Evolutionary conservation across 2,113 vertebrate genomes (phyloP), one percentile per base, ranked within the genome.

Genomic region (Odocoileus virginianus): DNA sequence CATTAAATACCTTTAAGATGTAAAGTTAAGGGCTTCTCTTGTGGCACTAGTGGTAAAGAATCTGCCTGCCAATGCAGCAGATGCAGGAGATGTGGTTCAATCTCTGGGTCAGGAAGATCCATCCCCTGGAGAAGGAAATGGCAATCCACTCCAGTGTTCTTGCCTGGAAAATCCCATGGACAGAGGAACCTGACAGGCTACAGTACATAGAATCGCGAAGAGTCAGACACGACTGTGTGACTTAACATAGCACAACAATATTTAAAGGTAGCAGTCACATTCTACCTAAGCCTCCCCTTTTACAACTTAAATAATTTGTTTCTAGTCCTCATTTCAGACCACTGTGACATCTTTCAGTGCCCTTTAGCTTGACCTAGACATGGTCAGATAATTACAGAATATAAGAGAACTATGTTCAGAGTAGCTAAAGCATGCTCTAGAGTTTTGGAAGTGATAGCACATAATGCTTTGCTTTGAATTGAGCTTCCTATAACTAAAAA

Each of bases 141-240:
- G 71, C 36, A 76, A 27, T 27, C 71, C 21, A 43, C 21, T 76
- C 71, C 71, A 76, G 71, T 25, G 36, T 43, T 76, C 71, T 43
- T 76, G 71, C 36, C 71, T 76, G 36, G 36, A 43, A 27, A 43
- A 76, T 76, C 71, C 36, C 71, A 76, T 27, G 71, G 71, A 76
- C 36, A 76, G 71, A 43, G 36, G 36, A 43, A 6, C 36, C 71
- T 76, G 71, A 7, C 23, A 43, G 36, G 36, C 36, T 43, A 27
- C 21, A 27, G 36, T 27, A 13, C 36, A 43, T 7, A 43, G 71
- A 27, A 43, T 43, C 1, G 0, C 3, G 0, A 27, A 76, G 21
- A 43, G 23, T 27, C 71, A 27, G 71, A 76, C 36, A 76, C 1
- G 0, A 76, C 40, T 76, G 71, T 40, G 19, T 0, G 2, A 71